phyloP scores from a whole-genome alignment of 2,888 invertebrate genomes.

The Sinopyrophorus schimmeli region DNA sequence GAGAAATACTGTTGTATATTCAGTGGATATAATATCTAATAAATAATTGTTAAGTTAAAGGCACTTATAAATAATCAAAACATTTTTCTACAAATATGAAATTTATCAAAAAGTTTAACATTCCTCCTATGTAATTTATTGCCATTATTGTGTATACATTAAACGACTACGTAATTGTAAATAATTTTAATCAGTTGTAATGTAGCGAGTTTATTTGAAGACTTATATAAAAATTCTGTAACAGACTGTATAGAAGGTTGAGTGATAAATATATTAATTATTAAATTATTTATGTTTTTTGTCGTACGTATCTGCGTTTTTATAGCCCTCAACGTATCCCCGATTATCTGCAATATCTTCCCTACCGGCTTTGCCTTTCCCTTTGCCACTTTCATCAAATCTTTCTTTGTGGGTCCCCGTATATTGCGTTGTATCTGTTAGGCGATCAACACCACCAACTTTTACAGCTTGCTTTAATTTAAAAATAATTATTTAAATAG shows the following conservation, averaged over 20 bases:
- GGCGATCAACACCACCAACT: constrained; percentile 66
- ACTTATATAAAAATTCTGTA: constrained; percentile 25
- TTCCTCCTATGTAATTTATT: too few relatives aligned
- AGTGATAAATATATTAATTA: constrained; percentile 17
- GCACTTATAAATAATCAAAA: too few relatives aligned
- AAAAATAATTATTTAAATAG: not conserved
- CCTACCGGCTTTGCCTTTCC: constrained; percentile 81
- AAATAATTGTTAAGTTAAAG: too few relatives aligned
- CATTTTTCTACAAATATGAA: too few relatives aligned
- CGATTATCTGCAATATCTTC: constrained; percentile 72
- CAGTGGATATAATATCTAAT: too few relatives aligned
- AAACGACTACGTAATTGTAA: too few relatives aligned
- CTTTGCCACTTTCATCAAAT: constrained; percentile 80
- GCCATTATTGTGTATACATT: too few relatives aligned
- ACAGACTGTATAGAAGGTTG: constrained; percentile 34
- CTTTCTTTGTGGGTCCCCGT: constrained; percentile 84
- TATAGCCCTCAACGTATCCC: constrained; percentile 82
- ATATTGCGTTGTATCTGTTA: constrained; percentile 83
- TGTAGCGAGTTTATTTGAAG: constrained; percentile 18
- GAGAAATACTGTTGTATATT: too few relatives aligned
- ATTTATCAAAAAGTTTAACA: too few relatives aligned
- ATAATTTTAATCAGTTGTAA: constrained; percentile 22
- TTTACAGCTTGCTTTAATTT: constrained; percentile 53
- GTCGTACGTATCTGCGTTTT: constrained; percentile 77
- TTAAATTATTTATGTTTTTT: constrained; percentile 44